phyloP scores from a whole-genome alignment of 2,888 invertebrate genomes.

The Capitulum mitella region DNA sequence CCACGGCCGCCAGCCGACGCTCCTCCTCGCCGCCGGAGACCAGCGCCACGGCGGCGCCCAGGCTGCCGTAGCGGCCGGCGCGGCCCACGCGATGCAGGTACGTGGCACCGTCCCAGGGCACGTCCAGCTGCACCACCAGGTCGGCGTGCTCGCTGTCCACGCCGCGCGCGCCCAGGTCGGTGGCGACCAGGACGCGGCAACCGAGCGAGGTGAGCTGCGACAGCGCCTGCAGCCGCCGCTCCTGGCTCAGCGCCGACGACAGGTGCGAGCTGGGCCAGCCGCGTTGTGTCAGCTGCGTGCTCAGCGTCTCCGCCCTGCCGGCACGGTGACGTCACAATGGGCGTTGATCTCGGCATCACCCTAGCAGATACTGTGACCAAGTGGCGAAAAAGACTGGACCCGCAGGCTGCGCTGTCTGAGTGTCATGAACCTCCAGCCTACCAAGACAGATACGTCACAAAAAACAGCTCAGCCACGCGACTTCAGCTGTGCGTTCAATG shows the following conservation, averaged over 20 bases:
- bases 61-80: constrained; percentile 86
- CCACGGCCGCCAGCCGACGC: neutral
- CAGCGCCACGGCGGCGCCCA: constrained; percentile 70
- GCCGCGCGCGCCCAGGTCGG: constrained; percentile 85
- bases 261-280: constrained; percentile 75
- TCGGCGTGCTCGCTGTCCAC: constrained; percentile 91
- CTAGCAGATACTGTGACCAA: too few species aligned
- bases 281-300: constrained; percentile 58
- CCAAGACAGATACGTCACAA: too few species aligned
- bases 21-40: constrained; percentile 58
- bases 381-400: too few species aligned
- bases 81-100: constrained; percentile 93
- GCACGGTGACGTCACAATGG: too few species aligned
- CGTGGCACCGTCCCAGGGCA: constrained; percentile 68
- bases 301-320: constrained; percentile 66
- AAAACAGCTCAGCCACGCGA: too few species aligned
- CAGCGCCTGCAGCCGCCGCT: constrained; percentile 64
- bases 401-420: too few species aligned
- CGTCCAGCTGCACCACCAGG: constrained; percentile 84
- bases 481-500: too few species aligned
- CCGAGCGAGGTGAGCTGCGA: constrained; percentile 68
- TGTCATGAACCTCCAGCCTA: too few species aligned
- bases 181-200: constrained; percentile 78
- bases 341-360: too few species aligned
- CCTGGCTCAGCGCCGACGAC: constrained; percentile 71